A percentile compares a stretch with the other conserved stretches of the same genome.
Evolutionary conservation across 2,797 vertebrate species (phyloP).

Genomic region (Cossypha heuglini): DNA sequence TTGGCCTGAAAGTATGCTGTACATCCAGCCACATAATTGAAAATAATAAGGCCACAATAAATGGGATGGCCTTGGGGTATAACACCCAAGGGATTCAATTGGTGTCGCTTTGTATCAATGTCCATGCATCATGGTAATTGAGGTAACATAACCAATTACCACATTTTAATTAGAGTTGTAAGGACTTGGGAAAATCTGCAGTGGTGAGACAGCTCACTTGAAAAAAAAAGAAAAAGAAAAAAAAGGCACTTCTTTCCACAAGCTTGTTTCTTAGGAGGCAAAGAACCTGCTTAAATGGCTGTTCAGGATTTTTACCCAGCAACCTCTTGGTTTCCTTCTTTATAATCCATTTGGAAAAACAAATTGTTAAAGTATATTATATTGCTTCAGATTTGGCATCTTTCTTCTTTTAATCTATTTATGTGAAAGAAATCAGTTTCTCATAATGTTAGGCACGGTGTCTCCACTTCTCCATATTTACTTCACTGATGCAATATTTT

Average conservation of each 20-base stretch:
- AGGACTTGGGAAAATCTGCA: constrained; percentile 78
- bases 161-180: constrained; percentile 84
- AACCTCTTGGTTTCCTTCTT: constrained; percentile 9
- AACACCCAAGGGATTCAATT: constrained; percentile 81
- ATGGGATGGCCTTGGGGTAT: constrained; percentile 80
- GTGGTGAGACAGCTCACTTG: constrained; percentile 69
- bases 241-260: neutral
- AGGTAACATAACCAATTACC: constrained; percentile 85
- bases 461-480: neutral
- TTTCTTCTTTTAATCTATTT: neutral
- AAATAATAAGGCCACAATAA: constrained; percentile 82
- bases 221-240: neutral
- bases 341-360: constrained; percentile 1
- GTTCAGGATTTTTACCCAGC: neutral
- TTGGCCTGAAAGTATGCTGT: constrained; percentile 72
- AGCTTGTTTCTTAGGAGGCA: constrained; percentile 37
- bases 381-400: neutral
- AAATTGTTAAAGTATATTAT: neutral
- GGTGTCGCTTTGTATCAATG: constrained; percentile 81
- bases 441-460: neutral
- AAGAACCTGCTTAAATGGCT: constrained; percentile 30
- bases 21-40: constrained; percentile 78
- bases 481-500: neutral
- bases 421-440: neutral
- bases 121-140: constrained; percentile 83